Conservation (phyloP, 2,113 vertebrate species). For the Etia nguti region DNA sequence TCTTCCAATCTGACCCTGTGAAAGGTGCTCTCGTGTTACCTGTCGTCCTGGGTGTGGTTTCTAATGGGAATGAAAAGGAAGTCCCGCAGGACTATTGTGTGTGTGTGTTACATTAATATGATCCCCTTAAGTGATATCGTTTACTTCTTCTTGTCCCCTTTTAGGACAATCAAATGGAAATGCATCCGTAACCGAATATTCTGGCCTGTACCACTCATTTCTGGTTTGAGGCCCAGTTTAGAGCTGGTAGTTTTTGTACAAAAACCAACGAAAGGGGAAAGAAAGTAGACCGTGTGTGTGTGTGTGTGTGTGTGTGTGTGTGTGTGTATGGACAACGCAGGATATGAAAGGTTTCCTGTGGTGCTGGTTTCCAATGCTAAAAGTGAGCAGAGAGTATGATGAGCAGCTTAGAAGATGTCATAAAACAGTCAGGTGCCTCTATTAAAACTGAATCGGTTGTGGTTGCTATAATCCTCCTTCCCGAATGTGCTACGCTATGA, state of each 20-base stretch:
- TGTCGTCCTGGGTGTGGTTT: conserved; percentile 69
- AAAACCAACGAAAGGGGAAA: neutral
- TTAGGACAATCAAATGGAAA: conserved; percentile 74
- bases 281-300: neutral
- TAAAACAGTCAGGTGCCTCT: neutral
- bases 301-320: neutral
- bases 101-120: conserved; percentile 67
- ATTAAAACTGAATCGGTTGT: neutral
- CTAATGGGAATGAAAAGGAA: conserved; percentile 71
- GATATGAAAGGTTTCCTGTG: neutral
- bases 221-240: conserved; percentile 53
- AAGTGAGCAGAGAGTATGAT: neutral
- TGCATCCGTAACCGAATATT: conserved; percentile 73
- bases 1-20: conserved; percentile 69
- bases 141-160: conserved; percentile 67
- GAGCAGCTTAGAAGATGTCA: neutral
- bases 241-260: neutral
- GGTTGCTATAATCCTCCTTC: neutral
- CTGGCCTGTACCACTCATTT: conserved; percentile 36
- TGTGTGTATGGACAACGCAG: neutral
- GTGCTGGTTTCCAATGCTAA: neutral
- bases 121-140: conserved; percentile 71
- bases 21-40: conserved; percentile 73
- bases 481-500: neutral
- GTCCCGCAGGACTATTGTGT: conserved; percentile 69